phyloP scores from a whole-genome alignment of 2,888 invertebrate species.

The Hypselothyrea guttata region DNA sequence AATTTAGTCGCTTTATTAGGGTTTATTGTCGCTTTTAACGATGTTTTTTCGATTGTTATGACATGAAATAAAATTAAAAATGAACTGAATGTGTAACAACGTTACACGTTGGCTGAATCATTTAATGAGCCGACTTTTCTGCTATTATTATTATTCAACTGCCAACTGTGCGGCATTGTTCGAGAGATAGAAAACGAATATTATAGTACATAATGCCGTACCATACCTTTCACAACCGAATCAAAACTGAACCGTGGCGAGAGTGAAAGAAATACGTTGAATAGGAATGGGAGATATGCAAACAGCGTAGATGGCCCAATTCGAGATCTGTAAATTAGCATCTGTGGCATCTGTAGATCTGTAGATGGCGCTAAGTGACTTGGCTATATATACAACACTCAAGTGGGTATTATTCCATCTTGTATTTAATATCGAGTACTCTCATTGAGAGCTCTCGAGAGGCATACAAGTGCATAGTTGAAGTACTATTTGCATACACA shows the following conservation, averaged over 20 bases:
- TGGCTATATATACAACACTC: background rate
- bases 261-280: background rate
- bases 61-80: too few species aligned
- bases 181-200: background rate
- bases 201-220: background rate
- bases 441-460: too few species aligned
- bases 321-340: conserved; percentile 40
- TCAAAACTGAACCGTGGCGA: conserved; percentile 28
- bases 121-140: conserved; percentile 7
- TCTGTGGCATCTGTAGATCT: conserved; percentile 1
- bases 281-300: background rate
- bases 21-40: too few species aligned
- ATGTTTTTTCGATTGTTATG: too few species aligned
- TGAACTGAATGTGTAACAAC: background rate
- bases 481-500: background rate
- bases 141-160: background rate
- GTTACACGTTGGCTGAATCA: conserved; percentile 15
- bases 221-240: conserved; percentile 32
- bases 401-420: conserved; percentile 20
- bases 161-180: background rate
- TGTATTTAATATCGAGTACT: background rate
- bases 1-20: too few species aligned
- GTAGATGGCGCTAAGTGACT: too few species aligned
- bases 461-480: background rate
- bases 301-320: conserved; percentile 22